Percentiles rank a stretch among this genome's conserved stretches.
Conservation (phyloP, 2,888 invertebrate genomes). For the Cyclophora punctaria region DNA sequence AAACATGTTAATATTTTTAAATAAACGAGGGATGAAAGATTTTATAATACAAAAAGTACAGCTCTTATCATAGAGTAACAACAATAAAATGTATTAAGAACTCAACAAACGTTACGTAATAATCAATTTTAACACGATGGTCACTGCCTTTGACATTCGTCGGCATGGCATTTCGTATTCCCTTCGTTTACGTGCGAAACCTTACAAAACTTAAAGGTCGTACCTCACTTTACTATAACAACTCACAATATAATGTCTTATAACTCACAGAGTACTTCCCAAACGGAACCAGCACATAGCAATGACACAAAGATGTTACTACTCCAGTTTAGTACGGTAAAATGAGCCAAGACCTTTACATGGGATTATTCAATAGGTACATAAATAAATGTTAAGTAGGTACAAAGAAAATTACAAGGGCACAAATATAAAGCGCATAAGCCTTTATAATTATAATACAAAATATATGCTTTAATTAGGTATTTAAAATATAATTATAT, state of each 20-base stretch:
- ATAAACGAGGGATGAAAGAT: constrained; percentile 63
- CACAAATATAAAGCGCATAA: constrained; percentile 29
- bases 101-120: constrained; percentile 25
- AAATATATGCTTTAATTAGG: constrained; percentile 11
- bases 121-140: constrained; percentile 21
- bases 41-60: constrained; percentile 54
- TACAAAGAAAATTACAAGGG: constrained; percentile 38
- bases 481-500: neutral
- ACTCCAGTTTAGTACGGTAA: too few species aligned
- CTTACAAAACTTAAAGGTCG: constrained; percentile 45
- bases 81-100: constrained; percentile 20
- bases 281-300: too few species aligned
- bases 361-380: constrained; percentile 52
- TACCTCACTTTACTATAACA: too few species aligned
- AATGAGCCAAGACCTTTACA: constrained; percentile 22
- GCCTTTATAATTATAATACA: constrained; percentile 17
- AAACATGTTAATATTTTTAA: neutral
- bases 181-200: constrained; percentile 71
- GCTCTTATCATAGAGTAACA: constrained; percentile 41
- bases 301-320: too few species aligned
- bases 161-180: constrained; percentile 17
- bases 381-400: constrained; percentile 31
- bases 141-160: constrained; percentile 14
- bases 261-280: too few species aligned
- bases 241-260: too few species aligned